phyloP scores from a whole-genome alignment of 1,140 invertebrate genomes.

The Whitmania pigra region DNA sequence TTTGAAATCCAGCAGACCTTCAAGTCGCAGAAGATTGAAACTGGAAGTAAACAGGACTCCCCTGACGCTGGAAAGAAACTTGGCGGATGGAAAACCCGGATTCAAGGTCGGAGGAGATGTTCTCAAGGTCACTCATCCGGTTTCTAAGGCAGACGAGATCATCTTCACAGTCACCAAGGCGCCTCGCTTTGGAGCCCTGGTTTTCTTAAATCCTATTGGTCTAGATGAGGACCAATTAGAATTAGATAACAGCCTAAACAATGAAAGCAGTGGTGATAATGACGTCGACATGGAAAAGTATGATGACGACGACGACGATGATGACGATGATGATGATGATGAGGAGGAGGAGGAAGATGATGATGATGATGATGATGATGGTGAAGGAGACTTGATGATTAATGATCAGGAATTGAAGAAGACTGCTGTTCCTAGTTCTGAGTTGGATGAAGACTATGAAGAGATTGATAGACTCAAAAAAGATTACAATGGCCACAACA shows the following conservation, averaged over 20 bases:
- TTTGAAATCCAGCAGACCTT: constrained; percentile 28
- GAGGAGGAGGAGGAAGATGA: too few species aligned
- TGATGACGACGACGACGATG: too few species aligned
- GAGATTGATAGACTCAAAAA: background rate
- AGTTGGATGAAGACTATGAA: background rate
- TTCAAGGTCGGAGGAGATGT: constrained; percentile 34
- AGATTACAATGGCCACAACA: too few species aligned
- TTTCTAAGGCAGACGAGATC: constrained; percentile 31
- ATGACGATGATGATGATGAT: too few species aligned
- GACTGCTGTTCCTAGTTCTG: background rate
- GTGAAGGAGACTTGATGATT: background rate
- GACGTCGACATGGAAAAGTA: background rate
- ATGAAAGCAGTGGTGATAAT: too few species aligned
- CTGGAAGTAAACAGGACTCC: constrained; percentile 33
- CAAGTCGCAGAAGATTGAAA: constrained; percentile 26
- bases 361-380: background rate
- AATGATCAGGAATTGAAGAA: background rate
- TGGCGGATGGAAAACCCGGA: constrained; percentile 30
- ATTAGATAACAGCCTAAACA: background rate
- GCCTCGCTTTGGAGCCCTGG: constrained; percentile 34
- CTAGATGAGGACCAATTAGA: background rate
- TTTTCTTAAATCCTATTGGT: constrained; percentile 28
- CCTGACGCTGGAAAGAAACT: constrained; percentile 32
- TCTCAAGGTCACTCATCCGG: constrained; percentile 32
- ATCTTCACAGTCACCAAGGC: constrained; percentile 33